Conservation (phyloP, 2,797 vertebrate genomes). For the Odontamblyopus rebecca region DNA sequence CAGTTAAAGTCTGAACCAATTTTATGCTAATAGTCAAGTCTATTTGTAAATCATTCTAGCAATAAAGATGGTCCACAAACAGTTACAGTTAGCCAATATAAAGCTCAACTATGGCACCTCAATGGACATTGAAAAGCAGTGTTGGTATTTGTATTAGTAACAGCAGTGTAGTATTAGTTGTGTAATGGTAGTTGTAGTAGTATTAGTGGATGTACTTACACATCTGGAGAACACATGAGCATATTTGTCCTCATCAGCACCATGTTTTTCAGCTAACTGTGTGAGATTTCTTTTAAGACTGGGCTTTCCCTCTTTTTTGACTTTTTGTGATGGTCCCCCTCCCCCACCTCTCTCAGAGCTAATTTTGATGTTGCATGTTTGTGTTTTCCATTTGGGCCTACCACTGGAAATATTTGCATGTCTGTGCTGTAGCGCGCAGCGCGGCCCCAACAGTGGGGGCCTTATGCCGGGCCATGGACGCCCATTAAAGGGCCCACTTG, state of each 20-base stretch:
- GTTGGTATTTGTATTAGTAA: not conserved
- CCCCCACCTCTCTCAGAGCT: slow-evolving; percentile 64
- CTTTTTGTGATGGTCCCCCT: slow-evolving; percentile 52
- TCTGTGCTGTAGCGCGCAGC: slow-evolving; percentile 76
- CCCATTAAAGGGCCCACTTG: slow-evolving; percentile 79
- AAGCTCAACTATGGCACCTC: not conserved
- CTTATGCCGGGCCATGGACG: slow-evolving; percentile 75
- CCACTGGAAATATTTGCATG: slow-evolving; percentile 86
- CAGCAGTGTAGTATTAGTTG: not conserved
- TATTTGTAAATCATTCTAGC: slow-evolving; percentile 1
- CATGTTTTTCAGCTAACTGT: slow-evolving; percentile 58
- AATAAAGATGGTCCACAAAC: not conserved
- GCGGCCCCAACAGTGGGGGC: slow-evolving; percentile 77
- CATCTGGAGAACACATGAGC: slow-evolving; percentile 72
- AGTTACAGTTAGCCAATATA: not conserved
- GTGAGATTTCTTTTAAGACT: slow-evolving; percentile 54
- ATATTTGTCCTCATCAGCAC: slow-evolving; percentile 67
- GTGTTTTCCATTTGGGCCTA: slow-evolving; percentile 83
- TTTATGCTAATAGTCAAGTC: not conserved
- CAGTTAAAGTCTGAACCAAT: not conserved
- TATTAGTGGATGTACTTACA: slow-evolving; percentile 46
- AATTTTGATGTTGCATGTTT: slow-evolving; percentile 82
- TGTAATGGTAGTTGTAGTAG: not conserved
- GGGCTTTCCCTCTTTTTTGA: slow-evolving; percentile 68
- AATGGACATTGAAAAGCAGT: not conserved